Conservation (phyloP, 2,888 invertebrate species). For the Amiota minor region DNA sequence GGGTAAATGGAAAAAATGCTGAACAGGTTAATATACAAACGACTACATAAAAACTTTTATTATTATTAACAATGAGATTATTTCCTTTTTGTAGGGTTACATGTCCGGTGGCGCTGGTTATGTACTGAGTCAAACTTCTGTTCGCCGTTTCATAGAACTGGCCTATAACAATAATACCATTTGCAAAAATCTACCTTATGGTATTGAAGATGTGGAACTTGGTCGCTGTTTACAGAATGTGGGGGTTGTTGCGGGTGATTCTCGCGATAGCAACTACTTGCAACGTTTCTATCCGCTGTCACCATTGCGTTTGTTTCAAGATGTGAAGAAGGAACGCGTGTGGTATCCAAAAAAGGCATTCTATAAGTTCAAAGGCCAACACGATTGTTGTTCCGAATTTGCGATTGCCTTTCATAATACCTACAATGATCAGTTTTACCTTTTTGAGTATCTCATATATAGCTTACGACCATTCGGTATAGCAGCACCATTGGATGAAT, state of each 20-base stretch:
- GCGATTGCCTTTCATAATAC: constrained; percentile 97
- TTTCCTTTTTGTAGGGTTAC: constrained; percentile 77
- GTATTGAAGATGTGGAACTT: constrained; percentile 68
- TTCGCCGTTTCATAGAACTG: constrained; percentile 82
- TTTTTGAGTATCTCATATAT: constrained; percentile 94
- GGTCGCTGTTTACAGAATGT: constrained; percentile 87
- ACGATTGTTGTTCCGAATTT: constrained; percentile 92
- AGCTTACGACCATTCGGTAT: constrained; percentile 85
- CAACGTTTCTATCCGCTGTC: constrained; percentile 91
- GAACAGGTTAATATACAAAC: too few species aligned
- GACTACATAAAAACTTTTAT: too few species aligned
- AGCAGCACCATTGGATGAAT: constrained; percentile 32
- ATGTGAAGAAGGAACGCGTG: neutral
- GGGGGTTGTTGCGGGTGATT: constrained; percentile 90
- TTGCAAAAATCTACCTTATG: constrained; percentile 74
- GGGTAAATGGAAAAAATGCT: too few species aligned
- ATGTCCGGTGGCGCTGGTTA: constrained; percentile 95
- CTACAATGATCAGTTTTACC: constrained; percentile 92
- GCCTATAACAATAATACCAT: constrained; percentile 80
- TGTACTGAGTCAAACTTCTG: constrained; percentile 88
- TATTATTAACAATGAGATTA: neutral
- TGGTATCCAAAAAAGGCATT: too few species aligned
- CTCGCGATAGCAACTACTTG: constrained; percentile 86
- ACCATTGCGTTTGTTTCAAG: constrained; percentile 27
- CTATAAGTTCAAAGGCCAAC: constrained; percentile 73